Base-by-base conservation (phyloP, 2,113 vertebrate species). In the Rhinogobius similis region DNA sequence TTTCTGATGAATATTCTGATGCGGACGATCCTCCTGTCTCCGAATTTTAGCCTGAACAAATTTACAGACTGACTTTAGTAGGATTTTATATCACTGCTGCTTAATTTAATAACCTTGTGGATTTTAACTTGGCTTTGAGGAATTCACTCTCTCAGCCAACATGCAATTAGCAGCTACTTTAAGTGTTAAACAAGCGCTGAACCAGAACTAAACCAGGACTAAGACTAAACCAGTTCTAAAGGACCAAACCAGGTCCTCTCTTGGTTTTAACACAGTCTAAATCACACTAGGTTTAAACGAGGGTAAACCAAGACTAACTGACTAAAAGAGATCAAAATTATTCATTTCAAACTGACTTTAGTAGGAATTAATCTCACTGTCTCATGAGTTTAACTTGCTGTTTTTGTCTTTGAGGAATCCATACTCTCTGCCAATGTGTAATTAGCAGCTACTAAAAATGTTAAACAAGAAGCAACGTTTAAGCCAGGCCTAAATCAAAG, bases 1-100 rank as follows among this genome's bases (percentile, higher is more conserved):
- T n/a, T 82, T 84, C 76, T 86, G 50, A 77, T 77, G 82, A 89
- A 89, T 86, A 86, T 88, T 89, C 83, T 74, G 86, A 88, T 80
- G 75, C 82, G 82, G 84, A 77, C 76, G 84, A 75, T 80, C 79
- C 77, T 73, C 80, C 68, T 70, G 81, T 83, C 84, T 63, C 26
- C 68, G 78, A 72, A 75, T 79, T 72, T 72, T 50, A 21, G 12
- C 23, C 70, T 29, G 20, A 13, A 64, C 77, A 79, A 68, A 78
- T 69, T 59, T 73, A 67, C 79, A 59, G 66, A 58, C 43, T 80
- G 80, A 85, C 82, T 87, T 41, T 55, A 32, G 26, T 27, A 41
- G 46, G 68, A 43, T 61, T 72, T 65, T 62, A 79, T 85, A 83
- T 73, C 13, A 46, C 62, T 14, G 6, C 20, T 21, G 48, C 46